These are phyloP conservation scores for Matsumurasca onukii DNA, from an alignment of 1,140 invertebrate species.

Conservation along the genomic window DNA sequence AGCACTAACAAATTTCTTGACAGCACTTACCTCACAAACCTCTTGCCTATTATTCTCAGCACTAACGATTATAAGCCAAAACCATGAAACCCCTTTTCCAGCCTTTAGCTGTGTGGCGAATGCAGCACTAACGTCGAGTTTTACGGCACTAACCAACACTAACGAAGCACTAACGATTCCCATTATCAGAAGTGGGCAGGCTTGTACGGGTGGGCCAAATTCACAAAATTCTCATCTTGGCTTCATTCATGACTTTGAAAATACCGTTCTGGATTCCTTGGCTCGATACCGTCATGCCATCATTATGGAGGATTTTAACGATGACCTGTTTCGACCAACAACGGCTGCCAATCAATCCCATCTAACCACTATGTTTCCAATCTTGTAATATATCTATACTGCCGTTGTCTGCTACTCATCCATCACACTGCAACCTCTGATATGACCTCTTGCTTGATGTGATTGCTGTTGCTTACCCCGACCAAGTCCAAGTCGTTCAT, in stretches of 20 bases:
- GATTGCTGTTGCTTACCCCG: background rate
- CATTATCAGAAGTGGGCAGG: too few species aligned
- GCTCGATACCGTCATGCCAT: background rate
- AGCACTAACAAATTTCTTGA: too few species aligned
- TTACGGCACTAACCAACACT: too few species aligned
- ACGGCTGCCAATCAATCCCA: background rate
- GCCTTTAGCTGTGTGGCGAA: too few species aligned
- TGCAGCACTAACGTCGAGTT: too few species aligned
- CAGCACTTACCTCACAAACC: too few species aligned
- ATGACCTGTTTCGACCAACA: background rate
- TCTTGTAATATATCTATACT: background rate
- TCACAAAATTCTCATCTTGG: background rate
- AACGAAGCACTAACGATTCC: too few species aligned
- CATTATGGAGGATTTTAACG: background rate
- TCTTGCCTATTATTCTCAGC: too few species aligned
- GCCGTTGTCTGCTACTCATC: conserved; percentile 2
- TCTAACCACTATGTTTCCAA: background rate
- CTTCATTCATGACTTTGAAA: background rate
- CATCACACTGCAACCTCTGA: conserved; percentile 26
- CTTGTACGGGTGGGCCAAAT: too few species aligned
- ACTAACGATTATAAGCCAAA: too few species aligned
- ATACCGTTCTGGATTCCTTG: background rate
- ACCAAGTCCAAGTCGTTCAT: background rate
- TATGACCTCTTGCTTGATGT: conserved; percentile 17
- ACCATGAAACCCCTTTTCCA: too few species aligned